These are phyloP conservation scores for Drosophila meridionalis DNA, from an alignment of 2,888 invertebrate genomes.

Conservation along the genomic window DNA sequence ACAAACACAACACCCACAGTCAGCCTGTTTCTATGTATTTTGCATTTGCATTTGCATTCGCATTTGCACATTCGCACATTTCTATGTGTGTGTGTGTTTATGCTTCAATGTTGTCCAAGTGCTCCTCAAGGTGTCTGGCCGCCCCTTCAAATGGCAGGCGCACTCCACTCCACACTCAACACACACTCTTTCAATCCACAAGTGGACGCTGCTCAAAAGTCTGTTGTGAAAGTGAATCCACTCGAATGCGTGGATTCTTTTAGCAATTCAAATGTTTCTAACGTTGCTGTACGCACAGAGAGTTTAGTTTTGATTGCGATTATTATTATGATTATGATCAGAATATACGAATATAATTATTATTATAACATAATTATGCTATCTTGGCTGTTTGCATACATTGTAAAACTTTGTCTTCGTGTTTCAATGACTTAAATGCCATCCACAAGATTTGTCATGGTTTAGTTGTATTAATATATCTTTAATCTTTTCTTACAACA, in stretches of 20 bases:
- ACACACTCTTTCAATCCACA: slow-evolving; percentile 3
- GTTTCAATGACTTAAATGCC: too few relatives aligned
- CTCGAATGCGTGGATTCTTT: neutral
- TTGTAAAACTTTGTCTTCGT: too few relatives aligned
- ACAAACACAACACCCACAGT: slow-evolving; percentile 8
- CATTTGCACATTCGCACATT: slow-evolving; percentile 1
- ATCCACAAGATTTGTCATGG: too few relatives aligned
- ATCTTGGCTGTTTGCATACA: neutral
- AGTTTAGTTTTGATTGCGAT: neutral
- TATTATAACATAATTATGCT: neutral
- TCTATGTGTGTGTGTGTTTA: neutral
- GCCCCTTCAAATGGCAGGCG: slow-evolving; percentile 34
- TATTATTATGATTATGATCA: neutral
- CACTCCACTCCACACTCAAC: slow-evolving; percentile 14
- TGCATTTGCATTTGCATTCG: neutral
- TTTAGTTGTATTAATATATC: too few relatives aligned
- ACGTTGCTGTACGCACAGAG: neutral
- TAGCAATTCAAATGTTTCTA: slow-evolving; percentile 1
- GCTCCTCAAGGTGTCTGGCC: slow-evolving; percentile 45
- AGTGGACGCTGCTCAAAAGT: slow-evolving; percentile 4
- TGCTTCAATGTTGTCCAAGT: slow-evolving; percentile 26
- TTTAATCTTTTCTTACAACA: too few relatives aligned
- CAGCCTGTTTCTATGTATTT: neutral
- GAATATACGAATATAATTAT: neutral
- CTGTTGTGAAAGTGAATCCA: slow-evolving; percentile 10